phyloP scores from a whole-genome alignment of 92 coral and sea anemone genomes.

The Epizoanthus stellaris region DNA sequence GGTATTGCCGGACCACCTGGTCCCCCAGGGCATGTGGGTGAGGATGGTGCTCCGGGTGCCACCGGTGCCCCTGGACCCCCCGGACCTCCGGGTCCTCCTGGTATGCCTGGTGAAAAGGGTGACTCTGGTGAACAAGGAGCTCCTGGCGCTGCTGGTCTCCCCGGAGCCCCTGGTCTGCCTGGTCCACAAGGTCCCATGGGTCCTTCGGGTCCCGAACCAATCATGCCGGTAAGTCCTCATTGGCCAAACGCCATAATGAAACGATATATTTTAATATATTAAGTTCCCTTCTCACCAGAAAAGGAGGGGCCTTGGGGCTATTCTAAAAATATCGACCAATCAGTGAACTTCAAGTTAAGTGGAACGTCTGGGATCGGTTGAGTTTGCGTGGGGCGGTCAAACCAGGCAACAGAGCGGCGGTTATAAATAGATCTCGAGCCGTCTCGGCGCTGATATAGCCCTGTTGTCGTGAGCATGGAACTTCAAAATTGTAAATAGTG shows the following conservation, averaged over 20 bases:
- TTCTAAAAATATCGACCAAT: no score
- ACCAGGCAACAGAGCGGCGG: no score
- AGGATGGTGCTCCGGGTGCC: slow-evolving; percentile 99
- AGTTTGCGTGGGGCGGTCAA: no score
- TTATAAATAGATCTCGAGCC: no score
- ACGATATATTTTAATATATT: no score
- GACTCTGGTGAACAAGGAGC: slow-evolving; percentile 99
- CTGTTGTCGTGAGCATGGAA: no score
- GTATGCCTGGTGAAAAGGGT: slow-evolving; percentile 99
- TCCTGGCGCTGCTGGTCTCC: slow-evolving; percentile 99
- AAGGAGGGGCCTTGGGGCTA: no score
- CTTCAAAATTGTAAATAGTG: no score
- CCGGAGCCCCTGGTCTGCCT: slow-evolving; percentile 99
- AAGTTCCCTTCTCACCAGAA: no score
- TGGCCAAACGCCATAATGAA: not conserved
- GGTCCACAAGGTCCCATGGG: slow-evolving; percentile 97
- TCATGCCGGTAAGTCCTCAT: slow-evolving; percentile 94
- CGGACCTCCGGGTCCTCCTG: slow-evolving; percentile 99
- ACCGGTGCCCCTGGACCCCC: slow-evolving; percentile 99
- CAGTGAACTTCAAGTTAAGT: no score
- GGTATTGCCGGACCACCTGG: slow-evolving; percentile 96
- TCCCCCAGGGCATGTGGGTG: slow-evolving; percentile 98
- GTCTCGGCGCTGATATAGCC: no score
- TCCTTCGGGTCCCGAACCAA: slow-evolving; percentile 92
- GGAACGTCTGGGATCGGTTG: no score